Evolutionary conservation across 2,888 invertebrate genomes (phyloP), one percentile per base, ranked within the genome.

Genomic region (Lutraria lutraria): DNA sequence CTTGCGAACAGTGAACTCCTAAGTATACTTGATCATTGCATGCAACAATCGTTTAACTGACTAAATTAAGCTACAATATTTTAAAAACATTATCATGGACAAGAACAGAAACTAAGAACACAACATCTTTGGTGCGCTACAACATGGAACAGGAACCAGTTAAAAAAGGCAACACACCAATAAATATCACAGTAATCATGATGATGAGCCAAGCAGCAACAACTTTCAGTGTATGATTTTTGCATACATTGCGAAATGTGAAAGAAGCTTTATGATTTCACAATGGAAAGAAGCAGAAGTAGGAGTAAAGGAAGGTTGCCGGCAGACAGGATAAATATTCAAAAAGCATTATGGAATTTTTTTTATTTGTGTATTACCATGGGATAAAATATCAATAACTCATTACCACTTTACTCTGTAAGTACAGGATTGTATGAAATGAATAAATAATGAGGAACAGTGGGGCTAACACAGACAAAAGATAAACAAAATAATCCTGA

Each of bases 271-370:
- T n/a, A 60, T 8, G 60, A 60, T 25, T 25, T n/a, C 0, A 25
- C 63, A 68, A 25, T 25, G 60, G 25, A 68, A 25, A n/a, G 8
- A 25, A 4, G 25, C 63, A 68, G n/a, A n/a, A n/a, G n/a, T 25
- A 12, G 12, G 6, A 68, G 25, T 25, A 68, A 12, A 68, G 63
- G 19, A 19, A n/a, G 63, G 63, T n/a, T 68, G 63, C n/a, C 13
- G 63, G 25, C 63, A 68, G 63, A 68, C 63, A 25, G 8, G 63
- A 68, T n/a, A 68, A 68, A 68, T 68, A 68, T 68, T 68, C 63
- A 68, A 68, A 68, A 68, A n/a, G 63, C 63, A 68, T 68, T 68
- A 68, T 12, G 21, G 63, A 13, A 68, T 68, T 12, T 25, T 68
- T 68, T 25, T 68, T 68, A 68, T 68, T 68, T 68, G 63, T 25